Evolutionary conservation across 2,113 vertebrate species (phyloP).

Genomic region (Colistium nudipinnis): DNA sequence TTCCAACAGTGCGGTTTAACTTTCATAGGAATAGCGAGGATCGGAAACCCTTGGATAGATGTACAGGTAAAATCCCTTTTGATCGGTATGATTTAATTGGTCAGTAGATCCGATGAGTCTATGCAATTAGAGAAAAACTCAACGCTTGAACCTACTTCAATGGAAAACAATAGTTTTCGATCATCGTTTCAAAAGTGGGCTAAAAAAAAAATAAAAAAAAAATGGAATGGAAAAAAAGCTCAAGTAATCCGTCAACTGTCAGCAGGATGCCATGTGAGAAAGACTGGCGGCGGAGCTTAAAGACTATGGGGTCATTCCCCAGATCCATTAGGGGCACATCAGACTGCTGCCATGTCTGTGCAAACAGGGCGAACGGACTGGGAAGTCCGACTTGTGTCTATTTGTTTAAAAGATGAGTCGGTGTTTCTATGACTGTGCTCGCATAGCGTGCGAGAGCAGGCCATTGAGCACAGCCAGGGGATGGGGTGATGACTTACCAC

Average conservation of each 20-base stretch:
- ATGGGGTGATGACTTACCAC: constrained; percentile 81
- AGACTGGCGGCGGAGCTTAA: constrained; percentile 26
- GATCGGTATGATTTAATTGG: neutral
- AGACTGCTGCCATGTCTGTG: constrained; percentile 49
- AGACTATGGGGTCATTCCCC: constrained; percentile 47
- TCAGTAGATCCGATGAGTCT: neutral
- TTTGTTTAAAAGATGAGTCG: constrained; percentile 79
- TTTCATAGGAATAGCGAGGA: constrained; percentile 1
- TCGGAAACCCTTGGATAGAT: constrained; percentile 4
- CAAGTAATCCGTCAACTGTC: constrained; percentile 11
- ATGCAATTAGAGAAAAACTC: neutral
- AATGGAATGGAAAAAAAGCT: constrained; percentile 7
- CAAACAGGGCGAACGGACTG: constrained; percentile 53
- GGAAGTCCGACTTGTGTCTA: constrained; percentile 66
- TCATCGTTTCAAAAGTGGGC: constrained; percentile 4
- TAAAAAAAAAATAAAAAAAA: neutral
- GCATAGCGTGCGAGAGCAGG: constrained; percentile 86
- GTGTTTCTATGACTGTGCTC: constrained; percentile 65
- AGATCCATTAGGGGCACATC: constrained; percentile 56
- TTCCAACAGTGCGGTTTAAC: constrained; percentile 13
- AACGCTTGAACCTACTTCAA: neutral
- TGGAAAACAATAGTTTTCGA: no score
- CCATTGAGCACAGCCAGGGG: constrained; percentile 95
- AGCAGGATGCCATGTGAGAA: constrained; percentile 44
- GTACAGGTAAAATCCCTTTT: neutral